These are phyloP conservation scores for Drosophila fungiperda DNA, from an alignment of 2,888 invertebrate species.

Conservation along the genomic window DNA sequence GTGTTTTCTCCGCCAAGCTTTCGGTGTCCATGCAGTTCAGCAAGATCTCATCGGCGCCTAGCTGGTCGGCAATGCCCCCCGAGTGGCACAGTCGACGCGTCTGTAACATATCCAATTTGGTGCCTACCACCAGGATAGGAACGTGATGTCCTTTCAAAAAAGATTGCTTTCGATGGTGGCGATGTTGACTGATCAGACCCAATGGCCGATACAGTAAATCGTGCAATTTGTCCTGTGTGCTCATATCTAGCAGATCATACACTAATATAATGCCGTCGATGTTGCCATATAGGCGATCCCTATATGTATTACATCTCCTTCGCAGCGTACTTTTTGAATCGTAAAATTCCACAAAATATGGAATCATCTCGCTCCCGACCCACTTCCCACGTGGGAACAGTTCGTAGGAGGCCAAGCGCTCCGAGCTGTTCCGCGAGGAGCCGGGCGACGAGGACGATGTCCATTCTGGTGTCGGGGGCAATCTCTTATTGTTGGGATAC, in stretches of 20 bases:
- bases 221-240: constrained; percentile 57
- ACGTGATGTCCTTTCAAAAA: constrained; percentile 51
- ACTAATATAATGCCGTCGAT: constrained; percentile 65
- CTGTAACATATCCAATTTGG: constrained; percentile 50
- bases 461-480: constrained; percentile 57
- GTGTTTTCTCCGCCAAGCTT: constrained; percentile 29
- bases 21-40: constrained; percentile 51
- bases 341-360: constrained; percentile 66
- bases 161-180: constrained; percentile 40
- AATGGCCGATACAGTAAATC: constrained; percentile 63
- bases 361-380: constrained; percentile 33
- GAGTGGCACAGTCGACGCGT: constrained; percentile 29
- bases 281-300: constrained; percentile 43
- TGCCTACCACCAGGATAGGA: constrained; percentile 67
- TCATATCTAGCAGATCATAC: constrained; percentile 51
- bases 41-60: constrained; percentile 58
- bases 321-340: constrained; percentile 48
- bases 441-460: constrained; percentile 59
- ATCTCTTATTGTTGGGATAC: constrained; percentile 33
- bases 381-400: neutral
- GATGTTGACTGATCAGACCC: constrained; percentile 49
- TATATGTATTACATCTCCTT: constrained; percentile 25
- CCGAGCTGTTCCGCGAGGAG: constrained; percentile 20
- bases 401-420: constrained; percentile 1
- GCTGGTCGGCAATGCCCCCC: constrained; percentile 55